Base-by-base conservation (phyloP, 2,113 vertebrate genomes). In the Mobula birostris region DNA sequence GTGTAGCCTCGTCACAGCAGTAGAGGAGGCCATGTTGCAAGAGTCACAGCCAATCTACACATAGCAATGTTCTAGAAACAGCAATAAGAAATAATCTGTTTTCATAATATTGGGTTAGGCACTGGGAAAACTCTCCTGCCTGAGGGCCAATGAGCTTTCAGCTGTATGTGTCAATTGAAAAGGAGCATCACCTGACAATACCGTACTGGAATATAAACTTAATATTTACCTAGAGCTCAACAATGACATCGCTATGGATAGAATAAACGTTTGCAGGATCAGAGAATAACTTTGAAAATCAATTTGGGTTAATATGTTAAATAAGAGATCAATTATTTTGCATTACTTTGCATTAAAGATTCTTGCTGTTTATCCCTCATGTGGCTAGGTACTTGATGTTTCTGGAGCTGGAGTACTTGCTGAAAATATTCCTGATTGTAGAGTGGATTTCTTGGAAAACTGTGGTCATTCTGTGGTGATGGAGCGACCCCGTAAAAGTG, bases 401-500 rank as follows among this genome's bases (percentile, higher is more conserved):
- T 99, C 98, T 0, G 98, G 98, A 0, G 97, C 98, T 0, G 95
- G 96, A 0, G 95, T 98, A 82, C 94, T 99, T 95, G 96, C 97
- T 11, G 96, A 95, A 0, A 96, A 96, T 0, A 95, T 98, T 58
- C 95, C 97, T 0, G 95, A 96, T 94, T 98, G 97, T 95, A 97
- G 97, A 5, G 97, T 98, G 94, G 97, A 97, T 29, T 95, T 99
- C 94, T 95, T 99, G 95, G 98, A 99, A 94, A 97, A 97, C 96
- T 99, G 98, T 0, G 99, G 99, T 70, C 99, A 99, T 96, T 97
- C 97, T 0, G 97, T 99, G 95, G 96, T 97, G 74, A 95, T 99
- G 97, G 99, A 99, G 95, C 96, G 97, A 58, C 98, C 99, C 7
- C 97, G 98, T 94, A 99, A 98, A 95, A 96, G 97, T 0, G 98